These are phyloP conservation scores for Eutrigla gurnardus DNA, from an alignment of 2,797 vertebrate genomes.

Conservation along the genomic window DNA sequence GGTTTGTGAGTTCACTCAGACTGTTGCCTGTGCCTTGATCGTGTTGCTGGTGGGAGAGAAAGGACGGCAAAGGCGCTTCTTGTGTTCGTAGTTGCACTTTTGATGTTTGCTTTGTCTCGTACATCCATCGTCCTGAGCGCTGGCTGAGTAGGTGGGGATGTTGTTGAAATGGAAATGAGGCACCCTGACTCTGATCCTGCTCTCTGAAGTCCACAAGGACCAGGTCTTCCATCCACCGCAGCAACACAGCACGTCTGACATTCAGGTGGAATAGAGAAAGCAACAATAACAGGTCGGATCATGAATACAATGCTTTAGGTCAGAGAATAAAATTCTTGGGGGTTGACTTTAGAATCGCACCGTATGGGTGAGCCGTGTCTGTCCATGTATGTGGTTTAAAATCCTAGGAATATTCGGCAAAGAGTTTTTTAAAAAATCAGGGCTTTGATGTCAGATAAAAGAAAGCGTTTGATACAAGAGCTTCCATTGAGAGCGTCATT, in stretches of 20 bases:
- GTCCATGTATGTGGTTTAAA: conserved; percentile 24
- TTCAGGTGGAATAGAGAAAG: conserved; percentile 35
- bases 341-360: conserved; percentile 42
- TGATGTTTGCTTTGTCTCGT: conserved; percentile 46
- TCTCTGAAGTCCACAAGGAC: conserved; percentile 79
- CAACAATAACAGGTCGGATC: conserved; percentile 22
- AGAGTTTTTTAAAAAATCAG: conserved; percentile 4
- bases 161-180: conserved; percentile 80
- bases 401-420: conserved; percentile 42
- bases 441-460: conserved; percentile 31
- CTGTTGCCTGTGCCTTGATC: conserved; percentile 60
- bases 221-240: conserved; percentile 35
- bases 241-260: background rate
- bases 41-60: conserved; percentile 89
- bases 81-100: conserved; percentile 57
- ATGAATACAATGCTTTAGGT: conserved; percentile 52
- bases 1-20: conserved; percentile 37
- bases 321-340: conserved; percentile 41
- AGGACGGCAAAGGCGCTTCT: conserved; percentile 86
- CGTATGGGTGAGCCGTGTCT: background rate
- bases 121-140: conserved; percentile 80
- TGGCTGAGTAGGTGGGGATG: conserved; percentile 82
- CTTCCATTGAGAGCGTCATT: conserved; percentile 59
- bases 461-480: conserved; percentile 35
- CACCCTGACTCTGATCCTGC: conserved; percentile 82